Conservation (phyloP, 1,140 invertebrate species). For the Drosophila tristis region DNA sequence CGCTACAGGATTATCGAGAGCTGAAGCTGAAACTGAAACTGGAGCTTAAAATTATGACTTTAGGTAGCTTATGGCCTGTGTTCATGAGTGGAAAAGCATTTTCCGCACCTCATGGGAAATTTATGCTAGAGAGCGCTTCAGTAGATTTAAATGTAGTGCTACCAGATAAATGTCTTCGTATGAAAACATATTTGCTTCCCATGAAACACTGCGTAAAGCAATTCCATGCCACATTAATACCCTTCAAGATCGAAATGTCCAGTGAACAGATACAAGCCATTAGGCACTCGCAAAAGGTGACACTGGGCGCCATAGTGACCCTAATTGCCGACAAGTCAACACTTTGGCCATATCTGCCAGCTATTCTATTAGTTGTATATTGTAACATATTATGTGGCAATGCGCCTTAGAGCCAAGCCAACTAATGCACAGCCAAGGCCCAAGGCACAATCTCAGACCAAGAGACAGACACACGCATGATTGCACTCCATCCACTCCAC, state of each 20-base stretch:
- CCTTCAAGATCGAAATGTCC: conserved; percentile 26
- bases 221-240: conserved; percentile 8
- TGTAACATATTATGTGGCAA: conserved; percentile 35
- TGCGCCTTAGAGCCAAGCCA: conserved; percentile 40
- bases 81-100: conserved; percentile 43
- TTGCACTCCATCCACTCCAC: conserved; percentile 25
- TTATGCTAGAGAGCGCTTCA: background rate
- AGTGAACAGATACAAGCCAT: conserved; percentile 23
- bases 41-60: conserved; percentile 37
- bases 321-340: conserved; percentile 76
- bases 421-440: conserved; percentile 77
- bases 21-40: too few relatives aligned
- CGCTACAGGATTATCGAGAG: conserved; percentile 35
- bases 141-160: too few relatives aligned
- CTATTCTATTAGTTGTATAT: conserved; percentile 62
- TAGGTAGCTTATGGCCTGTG: conserved; percentile 41
- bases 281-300: conserved; percentile 28
- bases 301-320: conserved; percentile 57
- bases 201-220: too few relatives aligned
- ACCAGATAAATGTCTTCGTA: too few relatives aligned
- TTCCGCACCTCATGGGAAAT: conserved; percentile 34
- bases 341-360: conserved; percentile 66
- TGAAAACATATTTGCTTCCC: too few relatives aligned
- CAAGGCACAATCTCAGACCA: conserved; percentile 42
- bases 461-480: conserved; percentile 40